Conservation (phyloP, 2,113 vertebrate genomes). For the Junco hyemalis region DNA sequence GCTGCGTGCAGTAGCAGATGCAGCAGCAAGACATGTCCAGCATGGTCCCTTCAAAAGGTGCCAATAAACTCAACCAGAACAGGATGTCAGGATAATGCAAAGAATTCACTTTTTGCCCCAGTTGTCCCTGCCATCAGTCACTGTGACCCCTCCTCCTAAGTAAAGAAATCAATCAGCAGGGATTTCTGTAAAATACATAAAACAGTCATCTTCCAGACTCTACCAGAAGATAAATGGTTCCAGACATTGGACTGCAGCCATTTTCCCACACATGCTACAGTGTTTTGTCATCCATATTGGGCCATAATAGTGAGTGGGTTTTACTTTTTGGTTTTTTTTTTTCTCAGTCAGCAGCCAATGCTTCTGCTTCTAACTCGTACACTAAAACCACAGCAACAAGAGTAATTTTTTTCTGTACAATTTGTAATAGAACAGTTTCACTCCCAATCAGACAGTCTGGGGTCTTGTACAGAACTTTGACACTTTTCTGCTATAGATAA, state of each 20-base stretch:
- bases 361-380: slow-evolving; percentile 64
- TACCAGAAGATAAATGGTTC: slow-evolving; percentile 85
- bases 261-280: slow-evolving; percentile 90
- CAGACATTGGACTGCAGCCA: slow-evolving; percentile 86
- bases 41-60: slow-evolving; percentile 57
- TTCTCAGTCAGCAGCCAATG: slow-evolving; percentile 61
- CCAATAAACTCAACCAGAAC: slow-evolving; percentile 53
- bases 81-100: slow-evolving; percentile 30
- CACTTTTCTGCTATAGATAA: not conserved
- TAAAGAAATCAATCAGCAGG: slow-evolving; percentile 82
- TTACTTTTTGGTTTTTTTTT: not conserved
- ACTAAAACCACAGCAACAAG: not conserved
- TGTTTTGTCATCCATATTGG: slow-evolving; percentile 87
- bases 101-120: slow-evolving; percentile 10
- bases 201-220: slow-evolving; percentile 77
- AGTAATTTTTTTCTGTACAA: slow-evolving; percentile 16
- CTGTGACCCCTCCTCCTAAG: slow-evolving; percentile 51
- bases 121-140: slow-evolving; percentile 43
- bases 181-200: slow-evolving; percentile 81
- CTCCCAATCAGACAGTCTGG: not conserved
- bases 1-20: slow-evolving; percentile 1
- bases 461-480: not conserved
- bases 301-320: slow-evolving; percentile 75
- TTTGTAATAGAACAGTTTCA: not conserved
- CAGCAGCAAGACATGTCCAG: not conserved